Conservation (phyloP, 2,113 vertebrate genomes). For the Nycticryphes semicollaris region DNA sequence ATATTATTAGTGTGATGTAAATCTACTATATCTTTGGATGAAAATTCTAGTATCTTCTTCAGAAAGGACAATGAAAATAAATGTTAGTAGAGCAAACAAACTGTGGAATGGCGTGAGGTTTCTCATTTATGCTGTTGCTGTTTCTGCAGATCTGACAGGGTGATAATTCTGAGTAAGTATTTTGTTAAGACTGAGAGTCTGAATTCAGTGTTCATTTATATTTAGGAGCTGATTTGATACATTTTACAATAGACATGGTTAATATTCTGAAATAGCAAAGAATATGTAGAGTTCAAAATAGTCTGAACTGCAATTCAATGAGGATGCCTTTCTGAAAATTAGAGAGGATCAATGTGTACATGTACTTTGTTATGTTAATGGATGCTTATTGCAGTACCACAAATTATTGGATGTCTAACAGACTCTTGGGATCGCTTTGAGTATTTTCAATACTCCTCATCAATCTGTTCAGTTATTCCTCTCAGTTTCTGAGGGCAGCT, state of each 20-base stretch:
- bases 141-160: not conserved
- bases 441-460: slow-evolving; percentile 27
- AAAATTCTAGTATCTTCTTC: slow-evolving; percentile 32
- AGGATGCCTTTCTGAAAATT: slow-evolving; percentile 16
- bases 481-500: slow-evolving; percentile 12
- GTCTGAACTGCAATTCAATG: slow-evolving; percentile 6
- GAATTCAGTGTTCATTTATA: not conserved
- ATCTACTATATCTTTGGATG: not conserved
- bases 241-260: not conserved
- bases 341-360: not conserved
- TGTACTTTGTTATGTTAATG: slow-evolving; percentile 44
- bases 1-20: not conserved
- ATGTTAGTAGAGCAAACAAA: not conserved
- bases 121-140: not conserved
- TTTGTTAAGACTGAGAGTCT: not conserved
- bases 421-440: slow-evolving; percentile 4
- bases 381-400: not conserved
- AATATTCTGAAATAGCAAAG: slow-evolving; percentile 35
- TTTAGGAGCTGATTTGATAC: not conserved
- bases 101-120: not conserved
- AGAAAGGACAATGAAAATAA: not conserved
- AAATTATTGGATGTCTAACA: slow-evolving; percentile 39
- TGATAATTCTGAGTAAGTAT: slow-evolving; percentile 28
- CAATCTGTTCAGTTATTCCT: slow-evolving; percentile 23
- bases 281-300: not conserved